phyloP scores from a whole-genome alignment of 2,888 invertebrate genomes.

The Bembecia ichneumoniformis region DNA sequence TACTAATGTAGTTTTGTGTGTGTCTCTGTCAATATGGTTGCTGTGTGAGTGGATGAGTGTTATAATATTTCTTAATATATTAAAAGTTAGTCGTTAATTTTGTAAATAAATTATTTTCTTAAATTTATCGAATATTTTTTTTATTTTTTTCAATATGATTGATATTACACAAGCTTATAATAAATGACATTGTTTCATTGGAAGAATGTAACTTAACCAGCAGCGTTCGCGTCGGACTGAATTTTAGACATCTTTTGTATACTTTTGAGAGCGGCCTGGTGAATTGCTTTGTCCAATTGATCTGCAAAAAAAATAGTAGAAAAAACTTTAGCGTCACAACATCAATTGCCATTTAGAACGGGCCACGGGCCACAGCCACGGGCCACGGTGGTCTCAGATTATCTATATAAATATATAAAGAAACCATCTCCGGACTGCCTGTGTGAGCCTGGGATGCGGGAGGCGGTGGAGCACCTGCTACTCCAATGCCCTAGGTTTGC shows the following conservation, averaged over 20 bases:
- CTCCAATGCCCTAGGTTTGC: too few species aligned
- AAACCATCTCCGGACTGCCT: too few species aligned
- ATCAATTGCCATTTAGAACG: too few species aligned
- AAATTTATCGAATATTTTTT: slow-evolving; percentile 19
- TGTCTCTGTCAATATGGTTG: neutral
- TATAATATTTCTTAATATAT: slow-evolving; percentile 26
- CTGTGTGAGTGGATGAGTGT: neutral
- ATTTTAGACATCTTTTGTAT: slow-evolving; percentile 69
- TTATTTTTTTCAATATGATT: too few species aligned
- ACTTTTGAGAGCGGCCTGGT: slow-evolving; percentile 82
- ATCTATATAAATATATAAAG: too few species aligned
- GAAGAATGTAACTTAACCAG: slow-evolving; percentile 7
- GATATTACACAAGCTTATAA: too few species aligned
- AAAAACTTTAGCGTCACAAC: neutral
- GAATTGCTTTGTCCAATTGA: slow-evolving; percentile 81
- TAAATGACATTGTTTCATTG: too few species aligned
- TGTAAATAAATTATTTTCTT: slow-evolving; percentile 56
- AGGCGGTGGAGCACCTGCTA: too few species aligned
- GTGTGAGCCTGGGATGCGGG: too few species aligned
- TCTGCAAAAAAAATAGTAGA: slow-evolving; percentile 65
- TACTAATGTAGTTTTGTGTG: neutral
- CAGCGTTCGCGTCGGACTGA: slow-evolving; percentile 38
- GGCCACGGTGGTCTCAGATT: too few species aligned
- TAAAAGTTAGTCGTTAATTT: slow-evolving; percentile 41
- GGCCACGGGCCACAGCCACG: too few species aligned